Base-by-base conservation (phyloP, 2,888 invertebrate genomes). In the Synanthedon formicaeformis region DNA sequence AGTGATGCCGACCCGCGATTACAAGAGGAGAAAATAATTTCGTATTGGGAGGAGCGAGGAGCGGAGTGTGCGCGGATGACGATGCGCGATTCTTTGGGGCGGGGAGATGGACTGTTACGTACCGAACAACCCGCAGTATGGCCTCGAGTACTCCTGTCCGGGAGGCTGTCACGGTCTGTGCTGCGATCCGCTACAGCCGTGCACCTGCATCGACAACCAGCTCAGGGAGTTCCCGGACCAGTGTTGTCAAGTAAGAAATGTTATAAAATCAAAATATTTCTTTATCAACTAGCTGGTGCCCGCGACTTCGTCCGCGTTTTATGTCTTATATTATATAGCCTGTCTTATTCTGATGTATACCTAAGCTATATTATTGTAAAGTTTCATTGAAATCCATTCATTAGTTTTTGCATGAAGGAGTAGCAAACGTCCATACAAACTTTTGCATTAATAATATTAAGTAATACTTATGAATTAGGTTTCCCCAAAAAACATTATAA, bases 51-150 rank as follows among this genome's bases (percentile, higher is more conserved):
- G 55, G 59, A 62, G 63, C 64, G 67, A 60, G 57, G 60, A 59
- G 74, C 80, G 77, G 80, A 34, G 81, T 76, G 67, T 75, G 77
- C 75, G 77, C 75, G 62, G 34, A 62, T 68, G 62, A 70, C 59
- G 65, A 78, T 78, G 77, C 75, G 78, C 81, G 74, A 64, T 58
- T 58, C 61, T 59, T 61, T 63, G 66, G 69, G 80, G 78, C 79
- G 78, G 78, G 73, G 84, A 77, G 62, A 90, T 90, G 90, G 90
- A 90, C 65, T 90, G 89, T 79, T 91, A 91, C 79, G 84, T 91
- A 63, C 91, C 91, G 54, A 91, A 91, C 89, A 91, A 91, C 79
- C 91, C 91, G 64, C 91, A 91, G 89, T 91, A 88, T 80, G 90
- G 90, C 70, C 74, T 90, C 66, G 75, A 69, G 65, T 77, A 76